These are phyloP conservation scores for Cynopterus brachyotis DNA, from an alignment of 2,113 vertebrate genomes.

Conservation along the genomic window DNA sequence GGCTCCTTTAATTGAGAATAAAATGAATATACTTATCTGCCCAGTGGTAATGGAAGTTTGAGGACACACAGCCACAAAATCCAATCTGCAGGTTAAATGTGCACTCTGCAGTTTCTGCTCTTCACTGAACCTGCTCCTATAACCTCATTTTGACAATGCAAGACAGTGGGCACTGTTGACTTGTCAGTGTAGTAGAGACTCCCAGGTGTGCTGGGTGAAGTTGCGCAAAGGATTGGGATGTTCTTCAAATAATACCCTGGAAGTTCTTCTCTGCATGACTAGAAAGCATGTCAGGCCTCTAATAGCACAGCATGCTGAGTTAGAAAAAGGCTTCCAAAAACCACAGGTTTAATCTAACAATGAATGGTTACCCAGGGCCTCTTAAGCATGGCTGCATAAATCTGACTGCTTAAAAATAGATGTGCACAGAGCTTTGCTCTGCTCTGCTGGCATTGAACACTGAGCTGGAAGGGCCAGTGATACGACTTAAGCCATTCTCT, in stretches of 20 bases:
- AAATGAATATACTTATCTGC: not conserved
- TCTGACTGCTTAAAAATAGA: conserved; percentile 55
- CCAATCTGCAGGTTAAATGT: not conserved
- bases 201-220: conserved; percentile 3
- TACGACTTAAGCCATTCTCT: accelerated
- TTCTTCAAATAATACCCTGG: conserved; percentile 54
- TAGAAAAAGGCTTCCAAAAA: conserved; percentile 63
- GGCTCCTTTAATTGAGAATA: not conserved
- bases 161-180: not conserved
- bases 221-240: not conserved
- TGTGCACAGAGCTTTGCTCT: not conserved
- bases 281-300: conserved; percentile 52
- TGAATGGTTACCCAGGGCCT: conserved; percentile 44
- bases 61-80: not conserved
- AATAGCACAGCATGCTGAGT: conserved; percentile 60
- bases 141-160: not conserved
- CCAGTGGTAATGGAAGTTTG: not conserved
- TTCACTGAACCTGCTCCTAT: not conserved
- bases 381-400: conserved; percentile 61
- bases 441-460: not conserved
- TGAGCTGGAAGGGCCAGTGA: not conserved
- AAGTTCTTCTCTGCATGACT: conserved; percentile 51
- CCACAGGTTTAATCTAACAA: conserved; percentile 51
- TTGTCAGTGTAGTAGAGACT: not conserved
- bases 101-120: accelerated